Conservation (phyloP, 2,888 invertebrate genomes). For the Vandiemenella viatica region DNA sequence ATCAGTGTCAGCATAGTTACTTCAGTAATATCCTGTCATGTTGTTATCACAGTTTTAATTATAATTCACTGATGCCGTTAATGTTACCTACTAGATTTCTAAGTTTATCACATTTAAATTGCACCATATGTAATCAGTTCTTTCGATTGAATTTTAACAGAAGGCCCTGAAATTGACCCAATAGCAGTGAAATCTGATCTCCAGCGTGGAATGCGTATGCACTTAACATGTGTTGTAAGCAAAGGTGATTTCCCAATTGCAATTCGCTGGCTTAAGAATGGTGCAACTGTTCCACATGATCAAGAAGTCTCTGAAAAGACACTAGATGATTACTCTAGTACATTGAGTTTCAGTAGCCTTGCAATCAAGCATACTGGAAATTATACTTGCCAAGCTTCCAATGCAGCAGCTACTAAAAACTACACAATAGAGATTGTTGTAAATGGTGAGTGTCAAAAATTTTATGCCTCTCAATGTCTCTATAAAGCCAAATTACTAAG, state of each 20-base stretch:
- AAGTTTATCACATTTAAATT: too few relatives aligned
- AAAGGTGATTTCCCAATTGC: conserved; percentile 31
- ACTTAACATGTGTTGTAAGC: conserved; percentile 29
- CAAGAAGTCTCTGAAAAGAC: conserved; percentile 18
- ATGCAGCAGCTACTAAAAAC: conserved; percentile 22
- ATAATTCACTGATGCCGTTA: too few relatives aligned
- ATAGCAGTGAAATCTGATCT: conserved; percentile 17
- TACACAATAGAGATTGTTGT: conserved; percentile 28
- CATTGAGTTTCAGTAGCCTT: conserved; percentile 20
- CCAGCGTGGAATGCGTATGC: conserved; percentile 26
- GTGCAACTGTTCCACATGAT: conserved; percentile 22
- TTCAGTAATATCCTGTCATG: too few relatives aligned
- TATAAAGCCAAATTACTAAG: too few relatives aligned
- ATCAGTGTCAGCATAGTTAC: too few relatives aligned
- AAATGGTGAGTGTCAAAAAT: too few relatives aligned
- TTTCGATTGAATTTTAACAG: too few relatives aligned
- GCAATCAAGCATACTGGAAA: conserved; percentile 18
- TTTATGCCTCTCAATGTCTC: too few relatives aligned
- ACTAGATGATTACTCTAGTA: conserved; percentile 21
- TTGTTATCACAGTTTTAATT: too few relatives aligned
- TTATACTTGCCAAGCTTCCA: too few relatives aligned
- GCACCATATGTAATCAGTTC: too few relatives aligned
- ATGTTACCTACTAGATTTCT: too few relatives aligned
- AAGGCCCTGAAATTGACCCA: conserved; percentile 12
- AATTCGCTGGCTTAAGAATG: conserved; percentile 31